Percentiles rank a stretch among this genome's conserved stretches.
Evolutionary conservation across 2,888 invertebrate species (phyloP).

Genomic region (Drosophila putrida): DNA sequence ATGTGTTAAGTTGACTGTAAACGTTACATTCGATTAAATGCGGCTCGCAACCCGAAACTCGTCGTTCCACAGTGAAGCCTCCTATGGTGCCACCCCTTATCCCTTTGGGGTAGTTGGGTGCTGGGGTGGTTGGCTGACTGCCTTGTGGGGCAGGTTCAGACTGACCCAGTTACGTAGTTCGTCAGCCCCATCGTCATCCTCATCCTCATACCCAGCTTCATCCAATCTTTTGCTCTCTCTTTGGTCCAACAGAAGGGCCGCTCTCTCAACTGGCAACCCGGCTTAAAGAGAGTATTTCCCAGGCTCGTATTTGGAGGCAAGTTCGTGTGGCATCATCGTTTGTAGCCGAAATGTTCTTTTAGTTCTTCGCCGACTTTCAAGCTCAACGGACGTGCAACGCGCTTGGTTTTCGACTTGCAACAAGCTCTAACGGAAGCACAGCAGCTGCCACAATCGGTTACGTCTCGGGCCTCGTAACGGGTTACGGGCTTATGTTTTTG

Average conservation of each 20-base stretch:
- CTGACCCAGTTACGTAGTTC: slow-evolving; percentile 68
- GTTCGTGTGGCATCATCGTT: neutral
- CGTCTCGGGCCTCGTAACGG: neutral
- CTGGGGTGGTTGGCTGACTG: neutral
- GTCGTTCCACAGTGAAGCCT: slow-evolving; percentile 5
- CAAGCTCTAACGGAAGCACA: slow-evolving; percentile 10
- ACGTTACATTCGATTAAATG: slow-evolving; percentile 77
- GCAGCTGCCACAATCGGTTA: slow-evolving; percentile 9
- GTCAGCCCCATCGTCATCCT: slow-evolving; percentile 42
- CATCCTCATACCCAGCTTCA: neutral
- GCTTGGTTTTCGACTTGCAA: slow-evolving; percentile 23
- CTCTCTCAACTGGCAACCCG: neutral
- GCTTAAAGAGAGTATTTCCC: slow-evolving; percentile 61
- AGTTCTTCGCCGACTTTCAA: slow-evolving; percentile 53
- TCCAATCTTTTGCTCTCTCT: neutral
- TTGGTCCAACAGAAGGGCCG: neutral
- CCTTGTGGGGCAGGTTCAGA: slow-evolving; percentile 18
- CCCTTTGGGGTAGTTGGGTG: neutral
- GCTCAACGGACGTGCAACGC: slow-evolving; percentile 49
- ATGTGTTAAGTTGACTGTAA: slow-evolving; percentile 78
- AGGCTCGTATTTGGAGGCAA: slow-evolving; percentile 6
- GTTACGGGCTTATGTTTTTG: neutral
- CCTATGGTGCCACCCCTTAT: neutral
- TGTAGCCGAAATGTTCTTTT: slow-evolving; percentile 14
- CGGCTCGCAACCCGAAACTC: slow-evolving; percentile 49